Evolutionary conservation across 1,140 invertebrate species (phyloP).

Genomic region (Cheumatopsyche charites): DNA sequence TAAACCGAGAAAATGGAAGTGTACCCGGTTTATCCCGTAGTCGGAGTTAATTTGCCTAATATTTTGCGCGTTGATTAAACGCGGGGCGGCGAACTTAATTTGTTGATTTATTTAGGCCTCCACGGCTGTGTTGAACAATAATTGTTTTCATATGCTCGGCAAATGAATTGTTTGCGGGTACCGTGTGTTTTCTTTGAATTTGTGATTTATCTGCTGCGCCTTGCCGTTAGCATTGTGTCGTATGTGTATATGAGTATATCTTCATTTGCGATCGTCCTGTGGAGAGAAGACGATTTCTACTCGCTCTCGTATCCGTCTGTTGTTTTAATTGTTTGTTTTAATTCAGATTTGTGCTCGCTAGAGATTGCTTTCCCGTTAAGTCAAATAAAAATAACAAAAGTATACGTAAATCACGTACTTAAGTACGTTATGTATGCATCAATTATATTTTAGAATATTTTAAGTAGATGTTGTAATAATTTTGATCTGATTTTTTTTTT

Average conservation of each 20-base stretch:
- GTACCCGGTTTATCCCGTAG: neutral
- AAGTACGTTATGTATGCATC: no score
- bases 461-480: no score
- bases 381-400: no score
- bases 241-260: no score
- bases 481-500: no score
- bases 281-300: neutral
- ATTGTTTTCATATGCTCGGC: constrained; percentile 36
- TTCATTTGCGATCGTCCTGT: neutral
- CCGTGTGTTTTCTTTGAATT: constrained; percentile 39
- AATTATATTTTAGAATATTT: no score
- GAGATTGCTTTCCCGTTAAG: no score
- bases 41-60: constrained; percentile 39
- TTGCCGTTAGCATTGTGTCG: neutral
- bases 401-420: no score
- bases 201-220: constrained; percentile 36
- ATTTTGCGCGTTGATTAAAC: constrained; percentile 42
- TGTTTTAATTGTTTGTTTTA: no score
- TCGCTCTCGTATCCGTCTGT: neutral
- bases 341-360: no score
- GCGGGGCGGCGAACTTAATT: constrained; percentile 38
- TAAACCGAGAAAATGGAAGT: no score
- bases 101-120: constrained; percentile 43
- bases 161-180: constrained; percentile 35
- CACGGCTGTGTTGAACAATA: constrained; percentile 39